phyloP scores from a whole-genome alignment of 35 echinoderm and acorn worm species.

The Anneissia japonica region DNA sequence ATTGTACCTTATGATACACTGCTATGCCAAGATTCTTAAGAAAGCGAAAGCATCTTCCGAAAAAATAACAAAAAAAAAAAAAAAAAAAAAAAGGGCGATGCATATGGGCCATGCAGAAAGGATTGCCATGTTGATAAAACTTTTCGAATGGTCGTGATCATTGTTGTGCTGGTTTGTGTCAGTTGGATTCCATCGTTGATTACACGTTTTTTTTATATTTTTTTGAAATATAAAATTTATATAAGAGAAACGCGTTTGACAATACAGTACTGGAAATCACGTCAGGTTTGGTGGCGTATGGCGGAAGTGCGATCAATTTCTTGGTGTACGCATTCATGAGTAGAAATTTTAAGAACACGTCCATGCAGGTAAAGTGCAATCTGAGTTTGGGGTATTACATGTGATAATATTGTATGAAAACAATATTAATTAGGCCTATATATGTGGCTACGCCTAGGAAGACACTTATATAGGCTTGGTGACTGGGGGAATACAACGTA shows the following conservation, averaged over 20 bases:
- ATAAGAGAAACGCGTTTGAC: neutral
- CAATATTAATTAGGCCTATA: too few species aligned
- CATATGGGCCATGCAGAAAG: too few species aligned
- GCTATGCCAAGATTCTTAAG: conserved; percentile 61
- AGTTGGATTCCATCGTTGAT: conserved; percentile 86
- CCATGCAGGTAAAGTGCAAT: conserved; percentile 64
- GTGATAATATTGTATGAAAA: too few species aligned
- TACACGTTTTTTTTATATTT: too few species aligned
- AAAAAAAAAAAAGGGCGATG: neutral
- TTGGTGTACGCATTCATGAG: conserved; percentile 94
- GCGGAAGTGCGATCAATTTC: conserved; percentile 83
- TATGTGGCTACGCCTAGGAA: too few species aligned
- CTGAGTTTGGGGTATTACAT: too few species aligned
- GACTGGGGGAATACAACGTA: too few species aligned
- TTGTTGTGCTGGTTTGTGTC: conserved; percentile 65
- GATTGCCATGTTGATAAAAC: conserved; percentile 62
- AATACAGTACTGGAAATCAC: conserved; percentile 72
- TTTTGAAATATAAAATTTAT: conserved; percentile 57
- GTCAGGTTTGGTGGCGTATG: conserved; percentile 80
- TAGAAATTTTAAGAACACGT: conserved; percentile 51
- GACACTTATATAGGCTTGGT: too few species aligned
- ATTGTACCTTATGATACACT: conserved; percentile 54
- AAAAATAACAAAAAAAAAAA: neutral
- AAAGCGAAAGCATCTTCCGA: conserved; percentile 32
- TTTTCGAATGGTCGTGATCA: conserved; percentile 80